Percentiles rank a stretch among this genome's conserved stretches.
phyloP scores from a whole-genome alignment of 2,888 invertebrate genomes.

The Epinotia demarniana region DNA sequence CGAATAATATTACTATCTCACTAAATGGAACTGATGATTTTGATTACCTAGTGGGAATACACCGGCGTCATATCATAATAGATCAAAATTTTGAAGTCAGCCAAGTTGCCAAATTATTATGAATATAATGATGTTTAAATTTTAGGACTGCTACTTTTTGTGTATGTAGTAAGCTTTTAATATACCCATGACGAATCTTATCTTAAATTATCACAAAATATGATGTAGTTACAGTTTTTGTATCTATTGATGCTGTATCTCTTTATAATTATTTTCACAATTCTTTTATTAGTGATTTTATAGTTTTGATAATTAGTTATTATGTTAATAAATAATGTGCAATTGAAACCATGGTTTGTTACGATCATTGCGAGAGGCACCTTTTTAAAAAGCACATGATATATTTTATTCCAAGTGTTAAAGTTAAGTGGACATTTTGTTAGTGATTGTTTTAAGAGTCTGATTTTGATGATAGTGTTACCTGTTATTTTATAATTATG shows the following conservation, averaged over 20 bases:
- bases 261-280: conserved; percentile 35
- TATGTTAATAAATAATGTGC: conserved; percentile 53
- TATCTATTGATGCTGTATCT: conserved; percentile 43
- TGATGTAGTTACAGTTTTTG: conserved; percentile 30
- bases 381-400: conserved; percentile 70
- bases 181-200: conserved; percentile 56
- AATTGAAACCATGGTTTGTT: conserved; percentile 56
- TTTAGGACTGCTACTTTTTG: conserved; percentile 47
- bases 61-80: conserved; percentile 42
- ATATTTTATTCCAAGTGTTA: conserved; percentile 66
- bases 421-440: conserved; percentile 70
- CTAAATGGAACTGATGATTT: not conserved
- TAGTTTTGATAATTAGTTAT: conserved; percentile 51
- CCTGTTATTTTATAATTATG: conserved; percentile 69
- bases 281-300: conserved; percentile 45
- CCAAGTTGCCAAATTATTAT: conserved; percentile 48
- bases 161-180: conserved; percentile 51
- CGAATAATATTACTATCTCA: too few species aligned
- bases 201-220: conserved; percentile 55
- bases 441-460: conserved; percentile 75
- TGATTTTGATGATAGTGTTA: conserved; percentile 75
- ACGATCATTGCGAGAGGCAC: conserved; percentile 61
- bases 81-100: conserved; percentile 56
- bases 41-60: not conserved
- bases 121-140: conserved; percentile 43